Evolutionary conservation across 2,113 vertebrate species (phyloP).

Genomic region (Odontophorus gujanensis): DNA sequence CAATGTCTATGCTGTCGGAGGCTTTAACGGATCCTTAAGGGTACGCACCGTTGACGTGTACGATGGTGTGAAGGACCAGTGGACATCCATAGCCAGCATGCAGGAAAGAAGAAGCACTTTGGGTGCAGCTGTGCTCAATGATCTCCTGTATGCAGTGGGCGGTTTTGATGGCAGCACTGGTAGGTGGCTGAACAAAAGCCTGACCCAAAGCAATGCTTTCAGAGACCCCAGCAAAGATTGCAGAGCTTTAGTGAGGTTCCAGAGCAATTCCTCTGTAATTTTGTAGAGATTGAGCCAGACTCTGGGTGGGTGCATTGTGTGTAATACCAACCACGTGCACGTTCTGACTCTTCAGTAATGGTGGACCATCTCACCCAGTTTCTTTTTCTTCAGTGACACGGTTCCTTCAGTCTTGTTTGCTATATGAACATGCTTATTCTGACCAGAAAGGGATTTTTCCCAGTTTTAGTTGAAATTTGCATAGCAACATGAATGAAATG

Average conservation of each 20-base stretch:
- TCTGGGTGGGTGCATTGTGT: background rate
- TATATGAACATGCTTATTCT: background rate
- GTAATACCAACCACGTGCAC: fast-evolving
- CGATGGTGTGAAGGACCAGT: slow-evolving; percentile 89
- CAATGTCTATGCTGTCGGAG: slow-evolving; percentile 90
- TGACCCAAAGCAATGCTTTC: background rate
- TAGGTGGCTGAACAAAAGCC: slow-evolving; percentile 56
- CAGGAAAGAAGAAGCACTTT: slow-evolving; percentile 94
- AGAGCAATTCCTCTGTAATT: fast-evolving
- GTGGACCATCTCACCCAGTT: background rate
- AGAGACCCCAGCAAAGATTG: background rate
- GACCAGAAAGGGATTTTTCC: background rate
- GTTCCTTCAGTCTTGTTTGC: background rate
- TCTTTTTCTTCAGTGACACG: background rate
- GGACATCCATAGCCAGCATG: slow-evolving; percentile 92
- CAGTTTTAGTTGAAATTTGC: background rate
- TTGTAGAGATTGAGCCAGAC: background rate
- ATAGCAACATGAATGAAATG: background rate
- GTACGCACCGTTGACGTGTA: slow-evolving; percentile 94
- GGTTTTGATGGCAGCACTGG: slow-evolving; percentile 97
- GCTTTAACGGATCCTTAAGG: slow-evolving; percentile 92
- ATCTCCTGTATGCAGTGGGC: slow-evolving; percentile 93
- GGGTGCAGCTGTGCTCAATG: slow-evolving; percentile 90
- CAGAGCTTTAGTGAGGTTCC: background rate
- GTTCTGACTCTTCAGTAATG: background rate